phyloP scores from a whole-genome alignment of 2,888 invertebrate species.

The Amblyjoppa fuscipennis region DNA sequence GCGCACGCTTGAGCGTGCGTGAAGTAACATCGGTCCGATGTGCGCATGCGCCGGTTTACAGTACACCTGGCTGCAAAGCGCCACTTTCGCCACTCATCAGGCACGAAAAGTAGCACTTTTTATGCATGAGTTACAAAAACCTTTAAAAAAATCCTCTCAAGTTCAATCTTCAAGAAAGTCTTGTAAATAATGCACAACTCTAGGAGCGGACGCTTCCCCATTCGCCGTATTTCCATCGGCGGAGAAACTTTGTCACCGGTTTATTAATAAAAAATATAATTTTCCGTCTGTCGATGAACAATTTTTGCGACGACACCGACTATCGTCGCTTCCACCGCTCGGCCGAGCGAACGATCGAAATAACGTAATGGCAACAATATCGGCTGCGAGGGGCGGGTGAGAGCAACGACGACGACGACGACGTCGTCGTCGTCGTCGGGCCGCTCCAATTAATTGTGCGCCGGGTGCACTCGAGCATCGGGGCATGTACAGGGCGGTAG shows the following conservation, averaged over 20 bases:
- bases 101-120: too few relatives aligned
- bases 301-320: slow-evolving; percentile 51
- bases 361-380: slow-evolving; percentile 53
- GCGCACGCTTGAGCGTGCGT: too few relatives aligned
- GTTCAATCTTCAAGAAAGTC: background rate
- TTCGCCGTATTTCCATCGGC: background rate
- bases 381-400: slow-evolving; percentile 34
- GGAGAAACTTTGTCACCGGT: background rate
- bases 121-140: background rate
- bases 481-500: background rate
- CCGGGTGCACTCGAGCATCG: slow-evolving; percentile 52
- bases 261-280: slow-evolving; percentile 62
- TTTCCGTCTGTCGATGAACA: slow-evolving; percentile 55
- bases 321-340: slow-evolving; percentile 42
- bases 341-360: slow-evolving; percentile 63
- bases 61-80: too few relatives aligned
- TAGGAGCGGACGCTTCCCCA: background rate
- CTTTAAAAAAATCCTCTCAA: background rate
- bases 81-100: too few relatives aligned
- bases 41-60: too few relatives aligned
- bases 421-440: slow-evolving; percentile 46
- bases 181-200: background rate
- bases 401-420: slow-evolving; percentile 20
- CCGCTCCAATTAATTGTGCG: slow-evolving; percentile 66
- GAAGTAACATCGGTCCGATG: too few relatives aligned